Conservation (phyloP, 1,140 invertebrate species). For the Saxidomus purpurata region DNA sequence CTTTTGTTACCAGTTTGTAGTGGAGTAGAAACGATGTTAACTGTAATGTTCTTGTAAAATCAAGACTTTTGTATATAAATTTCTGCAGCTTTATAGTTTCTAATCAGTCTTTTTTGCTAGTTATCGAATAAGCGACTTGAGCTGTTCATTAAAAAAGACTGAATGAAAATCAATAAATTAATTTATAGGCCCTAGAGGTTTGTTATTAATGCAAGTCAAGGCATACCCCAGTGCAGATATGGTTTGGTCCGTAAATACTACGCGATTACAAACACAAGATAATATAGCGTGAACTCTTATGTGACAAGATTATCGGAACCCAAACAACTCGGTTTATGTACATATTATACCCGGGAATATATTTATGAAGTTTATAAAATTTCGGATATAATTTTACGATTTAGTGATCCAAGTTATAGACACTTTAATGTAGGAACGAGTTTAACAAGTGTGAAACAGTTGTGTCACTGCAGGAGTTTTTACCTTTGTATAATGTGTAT, state of each 20-base stretch:
- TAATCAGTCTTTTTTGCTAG: no score
- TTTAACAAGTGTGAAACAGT: slow-evolving; percentile 25
- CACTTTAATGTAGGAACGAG: neutral
- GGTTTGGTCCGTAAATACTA: neutral
- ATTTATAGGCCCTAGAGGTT: neutral
- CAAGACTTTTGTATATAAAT: no score
- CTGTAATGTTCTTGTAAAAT: no score
- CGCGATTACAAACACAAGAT: neutral
- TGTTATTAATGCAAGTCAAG: neutral
- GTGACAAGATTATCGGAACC: slow-evolving; percentile 13
- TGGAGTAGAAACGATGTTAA: no score
- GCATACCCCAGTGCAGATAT: neutral
- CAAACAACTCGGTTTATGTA: slow-evolving; percentile 5
- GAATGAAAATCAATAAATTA: neutral
- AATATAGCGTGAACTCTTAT: slow-evolving; percentile 4
- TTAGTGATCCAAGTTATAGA: neutral
- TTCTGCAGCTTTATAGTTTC: no score
- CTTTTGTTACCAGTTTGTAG: no score
- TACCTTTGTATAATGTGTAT: neutral
- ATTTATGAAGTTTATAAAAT: neutral
- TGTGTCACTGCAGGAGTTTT: neutral
- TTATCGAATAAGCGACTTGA: no score
- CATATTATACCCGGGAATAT: slow-evolving; percentile 11
- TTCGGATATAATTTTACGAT: slow-evolving; percentile 22
- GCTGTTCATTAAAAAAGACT: no score